These are phyloP conservation scores for Cyclopterus lumpus DNA, from an alignment of 2,797 vertebrate species.

Conservation along the genomic window DNA sequence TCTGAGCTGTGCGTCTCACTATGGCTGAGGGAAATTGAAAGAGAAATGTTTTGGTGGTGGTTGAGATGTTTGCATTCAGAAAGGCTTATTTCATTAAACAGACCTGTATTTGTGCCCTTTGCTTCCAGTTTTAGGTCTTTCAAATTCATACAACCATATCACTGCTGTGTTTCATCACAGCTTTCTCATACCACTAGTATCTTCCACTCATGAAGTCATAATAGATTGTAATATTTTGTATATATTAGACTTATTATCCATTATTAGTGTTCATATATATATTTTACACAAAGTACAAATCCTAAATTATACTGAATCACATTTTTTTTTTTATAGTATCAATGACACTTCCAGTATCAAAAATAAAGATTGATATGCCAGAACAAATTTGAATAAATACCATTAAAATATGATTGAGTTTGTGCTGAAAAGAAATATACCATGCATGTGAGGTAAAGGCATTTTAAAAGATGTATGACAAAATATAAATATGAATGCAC, in stretches of 20 bases:
- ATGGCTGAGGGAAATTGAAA: slow-evolving; percentile 45
- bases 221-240: neutral
- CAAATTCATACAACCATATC: slow-evolving; percentile 49
- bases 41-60: slow-evolving; percentile 37
- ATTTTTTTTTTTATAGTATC: neutral
- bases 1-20: slow-evolving; percentile 29
- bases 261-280: neutral
- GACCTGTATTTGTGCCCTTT: slow-evolving; percentile 16
- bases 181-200: slow-evolving; percentile 23
- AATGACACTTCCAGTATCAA: neutral
- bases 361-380: neutral
- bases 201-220: slow-evolving; percentile 12
- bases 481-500: neutral
- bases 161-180: slow-evolving; percentile 51
- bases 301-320: neutral
- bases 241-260: neutral
- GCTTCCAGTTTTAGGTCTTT: slow-evolving; percentile 42
- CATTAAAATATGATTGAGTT: too few relatives aligned
- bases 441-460: neutral
- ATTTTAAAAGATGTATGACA: neutral
- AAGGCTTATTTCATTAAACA: slow-evolving; percentile 21
- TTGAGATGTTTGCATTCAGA: slow-evolving; percentile 63
- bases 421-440: too few relatives aligned
- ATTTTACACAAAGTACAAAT: neutral
- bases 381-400: neutral